Conservation (phyloP, 64 coral and sea anemone genomes). For the Stichodactyla helianthus region DNA sequence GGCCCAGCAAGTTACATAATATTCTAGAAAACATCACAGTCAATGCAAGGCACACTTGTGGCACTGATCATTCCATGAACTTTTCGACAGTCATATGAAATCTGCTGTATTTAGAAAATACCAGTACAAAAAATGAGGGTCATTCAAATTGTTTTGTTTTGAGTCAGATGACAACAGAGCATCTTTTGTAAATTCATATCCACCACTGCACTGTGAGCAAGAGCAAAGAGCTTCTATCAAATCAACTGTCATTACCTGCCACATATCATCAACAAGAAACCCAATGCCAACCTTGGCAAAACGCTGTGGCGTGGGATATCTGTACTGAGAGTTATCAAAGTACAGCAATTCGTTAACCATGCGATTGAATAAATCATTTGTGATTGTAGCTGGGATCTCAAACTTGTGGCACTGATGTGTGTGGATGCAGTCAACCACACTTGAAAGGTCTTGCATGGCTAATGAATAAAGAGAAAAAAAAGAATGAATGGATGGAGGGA, state of each 20-base stretch:
- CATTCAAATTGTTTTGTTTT: too few species aligned
- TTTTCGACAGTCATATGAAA: neutral
- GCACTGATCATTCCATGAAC: too few species aligned
- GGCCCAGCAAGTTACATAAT: too few species aligned
- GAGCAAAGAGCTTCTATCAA: too few species aligned
- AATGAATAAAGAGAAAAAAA: neutral
- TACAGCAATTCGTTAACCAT: slow-evolving; percentile 38
- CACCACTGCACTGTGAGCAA: too few species aligned
- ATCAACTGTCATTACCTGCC: slow-evolving; percentile 33
- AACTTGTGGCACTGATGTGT: slow-evolving; percentile 58
- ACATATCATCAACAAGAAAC: slow-evolving; percentile 83
- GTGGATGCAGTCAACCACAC: slow-evolving; percentile 59
- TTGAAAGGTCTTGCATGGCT: slow-evolving; percentile 26
- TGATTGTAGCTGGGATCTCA: slow-evolving; percentile 46
- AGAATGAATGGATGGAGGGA: neutral
- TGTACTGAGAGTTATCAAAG: slow-evolving; percentile 26
- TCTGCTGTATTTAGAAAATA: too few species aligned
- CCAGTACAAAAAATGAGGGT: too few species aligned
- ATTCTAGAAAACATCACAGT: too few species aligned
- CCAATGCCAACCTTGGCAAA: slow-evolving; percentile 78
- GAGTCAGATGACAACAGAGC: too few species aligned
- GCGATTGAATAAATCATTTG: slow-evolving; percentile 41
- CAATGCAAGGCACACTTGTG: too few species aligned
- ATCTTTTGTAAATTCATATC: too few species aligned
- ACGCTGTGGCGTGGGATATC: slow-evolving; percentile 43